These are phyloP conservation scores for Nixonia krombeini DNA, from an alignment of 1,140 invertebrate species.

Conservation along the genomic window DNA sequence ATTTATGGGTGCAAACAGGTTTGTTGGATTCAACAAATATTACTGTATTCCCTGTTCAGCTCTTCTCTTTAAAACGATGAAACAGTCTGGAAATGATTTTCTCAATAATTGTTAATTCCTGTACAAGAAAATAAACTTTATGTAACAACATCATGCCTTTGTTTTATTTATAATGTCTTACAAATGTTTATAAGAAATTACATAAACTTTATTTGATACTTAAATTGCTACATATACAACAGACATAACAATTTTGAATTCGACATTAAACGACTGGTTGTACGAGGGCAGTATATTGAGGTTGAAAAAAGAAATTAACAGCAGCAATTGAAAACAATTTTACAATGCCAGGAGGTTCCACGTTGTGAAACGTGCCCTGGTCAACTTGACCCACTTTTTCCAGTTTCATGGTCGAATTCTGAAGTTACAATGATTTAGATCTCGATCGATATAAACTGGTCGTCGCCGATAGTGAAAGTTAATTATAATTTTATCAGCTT, in stretches of 20 bases:
- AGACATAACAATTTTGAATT: neutral
- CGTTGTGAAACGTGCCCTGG: constrained; percentile 43
- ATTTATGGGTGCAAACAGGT: constrained; percentile 31
- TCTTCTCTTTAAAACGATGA: too few relatives aligned
- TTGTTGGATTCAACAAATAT: constrained; percentile 6
- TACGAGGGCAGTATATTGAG: neutral
- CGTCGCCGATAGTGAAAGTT: neutral
- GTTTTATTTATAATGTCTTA: too few relatives aligned
- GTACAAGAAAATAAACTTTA: too few relatives aligned
- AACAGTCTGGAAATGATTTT: too few relatives aligned
- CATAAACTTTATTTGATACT: too few relatives aligned
- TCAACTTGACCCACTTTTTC: constrained; percentile 48
- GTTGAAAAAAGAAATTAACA: neutral
- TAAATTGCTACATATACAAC: neutral
- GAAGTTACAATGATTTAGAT: constrained; percentile 38
- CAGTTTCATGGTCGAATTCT: constrained; percentile 47
- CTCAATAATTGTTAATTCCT: too few relatives aligned
- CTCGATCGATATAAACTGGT: neutral
- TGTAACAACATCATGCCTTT: too few relatives aligned
- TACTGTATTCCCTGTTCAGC: too few relatives aligned
- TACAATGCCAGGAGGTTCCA: constrained; percentile 21
- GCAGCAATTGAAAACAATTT: constrained; percentile 28
- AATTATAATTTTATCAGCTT: too few relatives aligned
- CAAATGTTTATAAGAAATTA: too few relatives aligned
- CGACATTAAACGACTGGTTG: neutral